Evolutionary conservation across 2,113 vertebrate species (phyloP), one percentile per base, ranked within the genome.

Genomic region (Syrmaticus mikado): DNA sequence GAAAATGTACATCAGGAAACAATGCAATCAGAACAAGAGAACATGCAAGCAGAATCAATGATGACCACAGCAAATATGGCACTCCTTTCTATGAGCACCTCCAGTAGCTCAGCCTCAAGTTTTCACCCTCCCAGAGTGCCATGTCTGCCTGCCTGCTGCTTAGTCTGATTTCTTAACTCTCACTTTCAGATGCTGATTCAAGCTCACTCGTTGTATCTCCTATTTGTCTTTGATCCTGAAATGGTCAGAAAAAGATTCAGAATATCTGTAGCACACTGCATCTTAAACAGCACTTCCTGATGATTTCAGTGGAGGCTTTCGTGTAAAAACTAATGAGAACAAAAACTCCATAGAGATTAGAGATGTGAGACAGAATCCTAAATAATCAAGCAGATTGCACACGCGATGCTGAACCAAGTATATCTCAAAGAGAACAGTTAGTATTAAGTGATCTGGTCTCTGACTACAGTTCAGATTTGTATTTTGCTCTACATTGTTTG

Each of bases 381-480:
- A 85, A 68, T 48, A 93, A 95, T 87, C 85, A 79, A 91, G 53
- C 27, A 73, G 73, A 65, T 76, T 65, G 66, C 27, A 76, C 8
- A 43, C 53, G 92, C 72, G 74, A 72, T 28, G 53, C 43, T 68
- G 58, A 89, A 82, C 43, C 48, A 84, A 61, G 34, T 18, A 52
- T 11, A 89, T 75, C 79, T 68, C 57, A 73, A 48, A 84, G 52
- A 71, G 57, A 89, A 65, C 46, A 90, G 38, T 40, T 34, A 46
- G 21, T 32, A 79, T 55, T 68, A 78, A 64, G 28, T 72, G 13
- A 84, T 57, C 28, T 48, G 21, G 52, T 72, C 34, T 78, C 66
- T 85, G 66, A 43, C 72, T 57, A 45, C 28, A 82, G 48, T 40
- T 93, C 60, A 52, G 74, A 65, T 72, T 80, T 76, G 17, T 67